These are phyloP conservation scores for Ceratoteleas bidentatus DNA, from an alignment of 1,140 invertebrate species.

Conservation along the genomic window DNA sequence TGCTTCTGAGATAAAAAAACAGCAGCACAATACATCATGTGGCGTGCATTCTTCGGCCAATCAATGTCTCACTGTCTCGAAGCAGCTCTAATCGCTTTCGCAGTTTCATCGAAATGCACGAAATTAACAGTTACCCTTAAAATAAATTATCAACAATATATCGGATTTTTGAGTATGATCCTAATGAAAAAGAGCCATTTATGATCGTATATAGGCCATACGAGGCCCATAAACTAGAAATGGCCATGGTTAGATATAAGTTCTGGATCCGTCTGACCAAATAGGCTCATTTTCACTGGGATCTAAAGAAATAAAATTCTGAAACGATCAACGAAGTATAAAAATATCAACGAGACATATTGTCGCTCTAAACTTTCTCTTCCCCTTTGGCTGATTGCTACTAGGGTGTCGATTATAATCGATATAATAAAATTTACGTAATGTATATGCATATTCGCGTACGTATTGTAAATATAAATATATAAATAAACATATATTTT, in stretches of 20 bases:
- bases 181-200: too few species aligned
- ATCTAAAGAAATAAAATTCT: background rate
- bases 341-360: conserved; percentile 1
- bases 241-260: too few species aligned
- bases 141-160: too few species aligned
- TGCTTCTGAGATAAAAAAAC: conserved; percentile 19
- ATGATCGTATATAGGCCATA: too few species aligned
- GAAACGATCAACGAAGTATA: background rate
- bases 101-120: too few species aligned
- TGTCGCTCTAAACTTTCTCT: conserved; percentile 25
- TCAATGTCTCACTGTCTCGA: background rate
- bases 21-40: conserved; percentile 8
- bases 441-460: conserved; percentile 25
- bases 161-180: too few species aligned
- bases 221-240: too few species aligned
- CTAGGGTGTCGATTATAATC: conserved; percentile 30
- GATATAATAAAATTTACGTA: conserved; percentile 24
- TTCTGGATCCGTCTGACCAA: too few species aligned
- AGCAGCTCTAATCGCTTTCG: background rate
- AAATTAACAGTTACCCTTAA: too few species aligned
- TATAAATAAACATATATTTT: conserved; percentile 44
- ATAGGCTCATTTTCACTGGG: too few species aligned
- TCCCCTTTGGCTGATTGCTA: conserved; percentile 39
- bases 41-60: background rate
- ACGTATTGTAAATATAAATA: conserved; percentile 42